These are phyloP conservation scores for Scolopax bukidnonensis DNA, from an alignment of 2,797 vertebrate species.

Conservation along the genomic window DNA sequence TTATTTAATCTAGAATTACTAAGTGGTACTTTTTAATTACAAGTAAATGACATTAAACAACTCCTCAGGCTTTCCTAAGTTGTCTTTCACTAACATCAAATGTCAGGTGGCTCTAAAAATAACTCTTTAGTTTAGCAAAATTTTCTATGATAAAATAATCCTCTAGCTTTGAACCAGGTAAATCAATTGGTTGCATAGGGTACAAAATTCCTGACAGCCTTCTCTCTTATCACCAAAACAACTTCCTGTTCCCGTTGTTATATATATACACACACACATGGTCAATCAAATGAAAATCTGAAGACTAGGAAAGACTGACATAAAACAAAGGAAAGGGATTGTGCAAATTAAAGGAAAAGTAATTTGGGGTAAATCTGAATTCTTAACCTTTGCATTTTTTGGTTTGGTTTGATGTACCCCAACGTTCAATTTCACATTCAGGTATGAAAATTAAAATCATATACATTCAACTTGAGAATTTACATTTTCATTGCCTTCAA, in stretches of 20 bases:
- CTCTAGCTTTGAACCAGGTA: not conserved
- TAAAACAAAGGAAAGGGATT: not conserved
- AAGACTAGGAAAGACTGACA: not conserved
- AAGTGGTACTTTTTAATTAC: not conserved
- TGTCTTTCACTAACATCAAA: not conserved
- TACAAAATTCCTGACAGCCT: not conserved
- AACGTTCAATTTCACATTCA: not conserved
- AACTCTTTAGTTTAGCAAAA: not conserved
- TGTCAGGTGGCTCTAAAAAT: constrained; percentile 11
- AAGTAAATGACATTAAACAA: not conserved
- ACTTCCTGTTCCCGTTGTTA: not conserved
- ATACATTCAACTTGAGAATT: not conserved
- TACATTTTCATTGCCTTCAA: not conserved
- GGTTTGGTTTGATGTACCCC: not conserved
- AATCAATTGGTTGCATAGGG: constrained; percentile 3
- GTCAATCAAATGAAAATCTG: not conserved
- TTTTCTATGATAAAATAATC: not conserved
- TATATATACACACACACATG: not conserved
- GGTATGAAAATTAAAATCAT: not conserved
- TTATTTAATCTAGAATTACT: not conserved
- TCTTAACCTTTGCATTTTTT: not conserved
- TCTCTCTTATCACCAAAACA: not conserved
- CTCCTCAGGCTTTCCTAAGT: not conserved
- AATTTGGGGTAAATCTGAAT: not conserved
- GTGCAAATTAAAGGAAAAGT: not conserved